Percentiles rank a stretch among this genome's conserved stretches.
Evolutionary conservation across 1,140 invertebrate genomes (phyloP).

Genomic region (Maniola jurtina): DNA sequence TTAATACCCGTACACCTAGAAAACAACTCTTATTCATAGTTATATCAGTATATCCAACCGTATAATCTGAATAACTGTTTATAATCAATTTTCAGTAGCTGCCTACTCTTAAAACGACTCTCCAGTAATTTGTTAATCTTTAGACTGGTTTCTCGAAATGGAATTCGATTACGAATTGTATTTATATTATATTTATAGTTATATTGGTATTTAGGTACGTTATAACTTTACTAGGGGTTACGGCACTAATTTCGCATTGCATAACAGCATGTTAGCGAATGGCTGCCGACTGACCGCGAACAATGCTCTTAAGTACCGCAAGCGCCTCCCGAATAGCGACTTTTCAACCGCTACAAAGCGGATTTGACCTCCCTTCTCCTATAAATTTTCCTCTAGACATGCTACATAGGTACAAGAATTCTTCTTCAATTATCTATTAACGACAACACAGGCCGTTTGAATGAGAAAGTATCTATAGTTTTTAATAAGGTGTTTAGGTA

Average conservation of each 20-base stretch:
- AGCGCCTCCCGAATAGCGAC: slow-evolving; percentile 31
- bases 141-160: too few species aligned
- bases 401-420: neutral
- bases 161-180: too few species aligned
- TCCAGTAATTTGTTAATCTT: too few species aligned
- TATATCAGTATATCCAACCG: too few species aligned
- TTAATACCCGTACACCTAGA: too few species aligned
- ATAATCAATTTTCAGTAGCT: too few species aligned
- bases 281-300: slow-evolving; percentile 29
- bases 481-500: neutral
- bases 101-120: too few species aligned
- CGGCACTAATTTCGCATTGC: slow-evolving; percentile 6
- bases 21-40: too few species aligned
- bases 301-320: slow-evolving; percentile 39
- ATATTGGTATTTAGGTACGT: neutral
- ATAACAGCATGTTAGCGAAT: slow-evolving; percentile 16
- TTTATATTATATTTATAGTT: too few species aligned
- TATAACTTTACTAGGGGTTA: neutral
- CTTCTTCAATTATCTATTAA: slow-evolving; percentile 17
- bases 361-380: slow-evolving; percentile 34
- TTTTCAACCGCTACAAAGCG: slow-evolving; percentile 28
- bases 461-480: slow-evolving; percentile 6
- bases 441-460: neutral
- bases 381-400: slow-evolving; percentile 35
- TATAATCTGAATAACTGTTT: too few species aligned